Evolutionary conservation across 2,113 vertebrate genomes (phyloP).

Genomic region (Paedocypris sp.): DNA sequence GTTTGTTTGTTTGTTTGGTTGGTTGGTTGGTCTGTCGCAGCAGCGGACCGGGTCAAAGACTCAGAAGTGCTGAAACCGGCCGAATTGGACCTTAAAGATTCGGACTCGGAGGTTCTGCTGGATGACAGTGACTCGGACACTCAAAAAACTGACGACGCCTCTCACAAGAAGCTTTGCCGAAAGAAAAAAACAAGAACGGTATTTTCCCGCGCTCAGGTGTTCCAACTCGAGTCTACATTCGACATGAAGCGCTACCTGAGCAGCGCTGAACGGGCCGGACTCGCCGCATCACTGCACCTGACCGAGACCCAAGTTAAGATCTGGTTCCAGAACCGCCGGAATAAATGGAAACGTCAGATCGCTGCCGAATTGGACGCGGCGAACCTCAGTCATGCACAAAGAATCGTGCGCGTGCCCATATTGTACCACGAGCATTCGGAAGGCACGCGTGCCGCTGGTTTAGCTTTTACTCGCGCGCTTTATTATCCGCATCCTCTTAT

Average conservation of each 20-base stretch:
- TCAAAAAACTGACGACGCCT: slow-evolving; percentile 67
- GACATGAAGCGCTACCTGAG: slow-evolving; percentile 88
- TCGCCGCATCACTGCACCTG: slow-evolving; percentile 86
- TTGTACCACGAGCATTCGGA: slow-evolving; percentile 86
- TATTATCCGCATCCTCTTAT: slow-evolving; percentile 91
- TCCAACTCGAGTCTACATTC: slow-evolving; percentile 87
- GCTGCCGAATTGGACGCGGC: slow-evolving; percentile 91
- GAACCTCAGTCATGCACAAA: slow-evolving; percentile 87
- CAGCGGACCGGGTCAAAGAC: slow-evolving; percentile 52
- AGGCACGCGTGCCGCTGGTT: slow-evolving; percentile 49
- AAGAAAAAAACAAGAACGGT: slow-evolving; percentile 97
- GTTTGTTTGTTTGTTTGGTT: neutral
- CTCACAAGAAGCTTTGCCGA: slow-evolving; percentile 79
- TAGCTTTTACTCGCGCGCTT: slow-evolving; percentile 74
- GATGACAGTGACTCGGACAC: slow-evolving; percentile 89
- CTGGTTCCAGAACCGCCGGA: slow-evolving; percentile 95
- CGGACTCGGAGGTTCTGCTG: slow-evolving; percentile 75
- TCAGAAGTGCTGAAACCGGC: slow-evolving; percentile 59
- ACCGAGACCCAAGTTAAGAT: slow-evolving; percentile 98
- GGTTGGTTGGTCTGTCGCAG: neutral
- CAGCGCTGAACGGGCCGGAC: slow-evolving; percentile 84
- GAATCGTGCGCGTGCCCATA: slow-evolving; percentile 91
- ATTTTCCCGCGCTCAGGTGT: slow-evolving; percentile 88
- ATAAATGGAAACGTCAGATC: slow-evolving; percentile 95
- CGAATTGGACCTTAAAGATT: slow-evolving; percentile 68